phyloP scores from a whole-genome alignment of 1,140 invertebrate species.

The Nasonia giraulti region DNA sequence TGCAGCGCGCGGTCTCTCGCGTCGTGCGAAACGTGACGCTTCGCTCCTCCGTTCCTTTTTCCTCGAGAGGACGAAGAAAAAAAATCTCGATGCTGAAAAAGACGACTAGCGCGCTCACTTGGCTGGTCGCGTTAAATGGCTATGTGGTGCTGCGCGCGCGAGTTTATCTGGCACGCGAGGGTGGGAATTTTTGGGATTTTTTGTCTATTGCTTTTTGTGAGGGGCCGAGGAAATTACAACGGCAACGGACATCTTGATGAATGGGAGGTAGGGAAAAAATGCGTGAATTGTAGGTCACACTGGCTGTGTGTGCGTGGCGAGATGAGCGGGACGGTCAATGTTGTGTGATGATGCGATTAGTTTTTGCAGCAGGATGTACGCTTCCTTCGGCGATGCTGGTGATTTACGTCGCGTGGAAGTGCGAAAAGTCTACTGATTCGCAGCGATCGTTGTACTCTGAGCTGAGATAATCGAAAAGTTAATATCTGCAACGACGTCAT shows the following conservation, averaged over 20 bases:
- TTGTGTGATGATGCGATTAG: slow-evolving; percentile 41
- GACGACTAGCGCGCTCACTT: not conserved
- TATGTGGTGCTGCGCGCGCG: not conserved
- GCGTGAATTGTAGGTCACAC: slow-evolving; percentile 19
- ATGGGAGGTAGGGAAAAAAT: not conserved
- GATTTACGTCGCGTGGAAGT: not conserved
- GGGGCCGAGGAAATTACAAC: slow-evolving; percentile 27
- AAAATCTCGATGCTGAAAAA: slow-evolving; percentile 11
- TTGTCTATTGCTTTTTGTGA: not conserved
- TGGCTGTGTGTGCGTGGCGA: not conserved
- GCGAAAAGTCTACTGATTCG: not conserved
- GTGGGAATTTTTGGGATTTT: slow-evolving; percentile 25
- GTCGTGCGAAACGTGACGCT: slow-evolving; percentile 36
- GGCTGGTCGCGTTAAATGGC: slow-evolving; percentile 28
- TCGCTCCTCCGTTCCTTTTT: not conserved
- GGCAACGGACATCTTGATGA: slow-evolving; percentile 28
- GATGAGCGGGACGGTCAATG: slow-evolving; percentile 27
- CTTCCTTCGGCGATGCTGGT: not conserved
- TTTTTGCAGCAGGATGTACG: not conserved
- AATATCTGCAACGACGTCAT: too few species aligned
- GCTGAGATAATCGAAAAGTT: not conserved
- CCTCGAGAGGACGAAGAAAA: not conserved
- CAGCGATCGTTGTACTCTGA: not conserved
- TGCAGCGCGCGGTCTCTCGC: too few species aligned
- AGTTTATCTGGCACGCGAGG: too few species aligned